Evolutionary conservation across 2,888 invertebrate genomes (phyloP), one percentile per base, ranked within the genome.

Genomic region (Hemistola chrysoprasaria): DNA sequence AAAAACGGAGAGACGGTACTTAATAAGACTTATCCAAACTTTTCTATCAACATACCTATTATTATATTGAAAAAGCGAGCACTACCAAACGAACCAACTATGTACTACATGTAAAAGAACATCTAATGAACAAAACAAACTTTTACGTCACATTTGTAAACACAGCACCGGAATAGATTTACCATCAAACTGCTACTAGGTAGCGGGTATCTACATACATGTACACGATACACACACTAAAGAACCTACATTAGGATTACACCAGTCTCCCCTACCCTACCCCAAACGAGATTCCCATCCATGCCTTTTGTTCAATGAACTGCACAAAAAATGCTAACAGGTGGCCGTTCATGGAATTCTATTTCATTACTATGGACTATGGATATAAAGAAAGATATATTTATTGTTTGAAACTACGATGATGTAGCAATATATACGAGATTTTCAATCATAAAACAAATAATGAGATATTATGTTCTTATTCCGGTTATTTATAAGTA

Each of bases 271-370:
- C 43, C 37, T 29, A 26, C 29, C 29, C 16, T 16, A 16, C 16
- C 16, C 16, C 16, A 25, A 22, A 33, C 36, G 29, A 11, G 32
- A 26, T 36, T 35, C 28, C 32, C 32, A 29, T 39, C 28, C 23
- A 29, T 26, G 27, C 41, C 38, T 41, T 41, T 41, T 47, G 41
- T 47, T 47, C 46, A 41, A 47, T 47, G 41, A 38, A 38, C 37
- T 34, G 27, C 35, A 47, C 41, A 47, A 47, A 47, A 47, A 47
- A 38, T 37, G 33, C 37, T 37, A 47, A 47, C 46, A 47, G 46
- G 46, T 47, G 46, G 41, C 37, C 40, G 29, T 33, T 27, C 22
- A 20, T 31, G 20, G 36, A 40, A 36, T 28, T 20, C 11, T 22
- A 10, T 26, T 16, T 11, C 35, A 16, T 16, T 16, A 16, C 16